Evolutionary conservation across 1,140 invertebrate species (phyloP), one percentile per base, ranked within the genome.

Genomic region (Metopolophium dirhodum): DNA sequence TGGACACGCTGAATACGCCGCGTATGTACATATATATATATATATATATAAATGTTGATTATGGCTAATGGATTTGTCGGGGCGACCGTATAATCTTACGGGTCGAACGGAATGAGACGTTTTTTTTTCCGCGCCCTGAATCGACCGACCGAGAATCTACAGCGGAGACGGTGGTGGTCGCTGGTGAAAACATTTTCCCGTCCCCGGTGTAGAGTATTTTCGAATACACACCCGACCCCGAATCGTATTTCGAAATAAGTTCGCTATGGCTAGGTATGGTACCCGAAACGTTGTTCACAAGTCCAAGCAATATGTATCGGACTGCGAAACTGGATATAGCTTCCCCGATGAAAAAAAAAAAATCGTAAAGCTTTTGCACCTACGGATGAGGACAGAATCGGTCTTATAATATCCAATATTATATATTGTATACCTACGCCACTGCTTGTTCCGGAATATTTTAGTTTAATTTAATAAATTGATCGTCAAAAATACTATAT

Each of bases 61-160:
- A 54, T 37, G 20, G 87, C 47, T 89, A 89, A 89, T 89, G 49
- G 49, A 89, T 89, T 89, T 57, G 45, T 49, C 47, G 86, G 86
- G 45, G 30, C 30, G 26, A 47, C 86, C 86, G 86, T 87, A 87
- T 87, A 47, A 87, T 87, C 86, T 87, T 87, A 87, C 86, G 41
- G 45, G 86, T 49, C 86, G 41, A 49, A 45, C 26, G 45, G 26
- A 87, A 49, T n/a, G 47, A 49, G 83, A 85, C 83, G 83, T 87
- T 49, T 47, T 87, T 30, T 49, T 87, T 47, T 9, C 8, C 83
- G 22, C 83, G 0, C 83, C 83, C 22, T 14, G 83, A 85, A 85
- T 41, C 83, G 37, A 41, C 37, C 83, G 41, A 45, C 83, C 61
- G 61, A n/a, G 30, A 77, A 77, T 77, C n/a, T 77, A 8, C 30